These are phyloP conservation scores for Diorhabda carinulata DNA, from an alignment of 1,140 invertebrate genomes.

Conservation along the genomic window DNA sequence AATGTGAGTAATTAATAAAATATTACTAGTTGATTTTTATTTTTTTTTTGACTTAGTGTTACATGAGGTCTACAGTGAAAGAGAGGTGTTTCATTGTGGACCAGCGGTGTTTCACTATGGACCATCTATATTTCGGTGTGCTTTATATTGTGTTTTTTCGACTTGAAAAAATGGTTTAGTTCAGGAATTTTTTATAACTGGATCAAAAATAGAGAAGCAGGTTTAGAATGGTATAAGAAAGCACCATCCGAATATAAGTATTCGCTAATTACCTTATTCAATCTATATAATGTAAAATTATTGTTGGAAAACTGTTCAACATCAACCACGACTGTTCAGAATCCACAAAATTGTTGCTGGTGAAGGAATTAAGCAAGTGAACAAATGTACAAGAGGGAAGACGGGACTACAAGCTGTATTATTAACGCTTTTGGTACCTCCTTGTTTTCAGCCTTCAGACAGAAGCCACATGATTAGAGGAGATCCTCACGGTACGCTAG, in stretches of 20 bases:
- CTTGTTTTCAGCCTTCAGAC: slow-evolving; percentile 26
- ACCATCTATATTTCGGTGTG: no score
- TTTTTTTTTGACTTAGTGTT: no score
- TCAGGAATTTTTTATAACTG: background rate
- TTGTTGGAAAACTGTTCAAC: background rate
- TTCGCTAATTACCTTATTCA: background rate
- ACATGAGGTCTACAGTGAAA: no score
- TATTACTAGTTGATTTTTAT: no score
- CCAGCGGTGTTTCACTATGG: no score
- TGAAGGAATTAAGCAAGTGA: slow-evolving; percentile 48
- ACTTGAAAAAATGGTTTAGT: no score
- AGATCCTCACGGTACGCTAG: slow-evolving; percentile 19
- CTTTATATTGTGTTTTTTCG: no score
- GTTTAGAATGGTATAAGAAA: background rate
- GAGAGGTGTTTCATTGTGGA: no score
- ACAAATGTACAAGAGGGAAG: slow-evolving; percentile 48
- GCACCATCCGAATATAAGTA: background rate
- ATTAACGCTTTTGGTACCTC: slow-evolving; percentile 41
- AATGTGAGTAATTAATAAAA: no score
- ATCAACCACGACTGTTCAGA: slow-evolving; percentile 28
- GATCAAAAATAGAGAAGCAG: slow-evolving; percentile 6
- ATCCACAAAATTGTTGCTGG: slow-evolving; percentile 43
- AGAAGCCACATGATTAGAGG: slow-evolving; percentile 26
- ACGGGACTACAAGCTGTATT: slow-evolving; percentile 36
- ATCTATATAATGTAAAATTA: background rate